Percentiles rank a stretch among this genome's conserved stretches.
These are phyloP conservation scores for Pimpla rufipes DNA, from an alignment of 2,888 invertebrate species.

Conservation along the genomic window DNA sequence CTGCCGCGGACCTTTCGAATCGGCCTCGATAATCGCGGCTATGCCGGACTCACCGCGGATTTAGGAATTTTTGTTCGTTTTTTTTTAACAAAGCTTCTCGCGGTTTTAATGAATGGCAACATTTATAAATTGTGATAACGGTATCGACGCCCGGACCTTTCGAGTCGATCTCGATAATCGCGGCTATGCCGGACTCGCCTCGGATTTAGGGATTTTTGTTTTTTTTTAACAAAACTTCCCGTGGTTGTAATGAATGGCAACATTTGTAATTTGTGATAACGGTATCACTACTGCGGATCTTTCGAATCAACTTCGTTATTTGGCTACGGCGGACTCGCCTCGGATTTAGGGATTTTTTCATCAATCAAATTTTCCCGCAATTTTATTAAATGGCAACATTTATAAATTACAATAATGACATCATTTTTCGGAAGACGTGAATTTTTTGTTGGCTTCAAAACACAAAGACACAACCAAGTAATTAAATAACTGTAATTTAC, in stretches of 20 bases:
- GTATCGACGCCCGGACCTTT: constrained; percentile 4
- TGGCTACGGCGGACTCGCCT: neutral
- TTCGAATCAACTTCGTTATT: too few relatives aligned
- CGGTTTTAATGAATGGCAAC: too few relatives aligned
- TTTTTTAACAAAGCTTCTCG: neutral
- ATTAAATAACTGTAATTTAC: too few relatives aligned
- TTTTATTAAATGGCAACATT: neutral
- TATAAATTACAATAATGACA: neutral
- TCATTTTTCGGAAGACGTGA: too few relatives aligned
- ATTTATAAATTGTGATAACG: too few relatives aligned
- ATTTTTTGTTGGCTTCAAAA: neutral
- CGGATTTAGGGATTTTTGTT: constrained; percentile 1
- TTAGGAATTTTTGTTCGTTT: constrained; percentile 12
- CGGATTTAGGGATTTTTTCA: neutral
- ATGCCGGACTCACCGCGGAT: neutral
- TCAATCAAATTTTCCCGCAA: neutral
- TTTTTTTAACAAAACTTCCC: neutral
- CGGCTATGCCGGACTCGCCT: neutral
- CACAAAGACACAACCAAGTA: neutral
- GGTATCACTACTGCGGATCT: neutral
- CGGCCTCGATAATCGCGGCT: neutral
- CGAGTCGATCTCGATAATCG: neutral
- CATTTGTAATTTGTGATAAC: too few relatives aligned
- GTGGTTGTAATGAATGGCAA: too few relatives aligned
- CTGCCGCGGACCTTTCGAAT: constrained; percentile 7